phyloP scores from a whole-genome alignment of 2,113 vertebrate species.

The Cichladusa arquata region DNA sequence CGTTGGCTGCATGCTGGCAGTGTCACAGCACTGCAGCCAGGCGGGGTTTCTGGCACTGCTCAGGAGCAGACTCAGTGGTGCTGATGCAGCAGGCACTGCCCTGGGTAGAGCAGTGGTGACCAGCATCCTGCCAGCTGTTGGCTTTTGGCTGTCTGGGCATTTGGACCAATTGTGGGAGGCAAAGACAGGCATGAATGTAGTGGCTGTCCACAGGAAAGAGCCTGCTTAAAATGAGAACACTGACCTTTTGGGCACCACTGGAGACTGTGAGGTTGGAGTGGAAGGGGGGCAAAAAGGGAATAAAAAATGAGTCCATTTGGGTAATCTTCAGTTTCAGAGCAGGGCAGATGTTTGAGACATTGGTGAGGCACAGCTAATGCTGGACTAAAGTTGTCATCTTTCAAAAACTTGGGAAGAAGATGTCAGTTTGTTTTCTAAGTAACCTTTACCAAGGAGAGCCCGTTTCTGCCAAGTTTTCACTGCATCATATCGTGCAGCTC shows the following conservation, averaged over 20 bases:
- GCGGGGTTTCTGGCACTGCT: accelerated
- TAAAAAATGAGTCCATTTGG: background rate
- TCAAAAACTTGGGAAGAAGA: background rate
- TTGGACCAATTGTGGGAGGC: background rate
- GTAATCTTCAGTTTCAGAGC: background rate
- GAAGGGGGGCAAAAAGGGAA: background rate
- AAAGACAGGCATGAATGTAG: background rate
- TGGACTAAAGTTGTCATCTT: background rate
- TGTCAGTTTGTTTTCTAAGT: background rate
- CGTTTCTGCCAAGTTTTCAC: background rate
- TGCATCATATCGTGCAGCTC: background rate
- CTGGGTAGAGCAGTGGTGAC: background rate
- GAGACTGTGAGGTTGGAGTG: background rate
- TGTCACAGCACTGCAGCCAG: background rate
- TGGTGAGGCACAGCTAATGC: background rate
- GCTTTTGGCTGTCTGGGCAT: background rate
- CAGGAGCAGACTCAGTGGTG: accelerated
- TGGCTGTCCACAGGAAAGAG: background rate
- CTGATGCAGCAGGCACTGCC: background rate
- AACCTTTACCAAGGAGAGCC: background rate
- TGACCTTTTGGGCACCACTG: background rate
- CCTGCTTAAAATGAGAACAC: background rate
- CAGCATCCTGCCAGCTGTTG: background rate
- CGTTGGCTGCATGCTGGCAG: accelerated
- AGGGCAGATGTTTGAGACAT: background rate